Evolutionary conservation across 1,140 invertebrate genomes (phyloP).

Genomic region (Anoplophora glabripennis): DNA sequence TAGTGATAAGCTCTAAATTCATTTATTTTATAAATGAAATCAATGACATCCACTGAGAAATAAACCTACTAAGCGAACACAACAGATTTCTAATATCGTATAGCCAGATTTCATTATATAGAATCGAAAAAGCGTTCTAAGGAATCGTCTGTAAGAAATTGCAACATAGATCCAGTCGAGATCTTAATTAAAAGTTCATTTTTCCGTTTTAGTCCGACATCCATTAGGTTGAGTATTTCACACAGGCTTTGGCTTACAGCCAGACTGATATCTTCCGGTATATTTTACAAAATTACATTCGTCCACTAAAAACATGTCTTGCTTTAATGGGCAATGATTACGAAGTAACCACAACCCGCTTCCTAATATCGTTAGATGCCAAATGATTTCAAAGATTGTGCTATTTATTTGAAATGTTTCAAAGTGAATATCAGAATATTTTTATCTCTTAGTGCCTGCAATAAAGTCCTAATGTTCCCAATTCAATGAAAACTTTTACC

Average conservation of each 20-base stretch:
- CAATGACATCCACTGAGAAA: background rate
- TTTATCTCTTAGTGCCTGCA: too few relatives aligned
- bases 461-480: too few relatives aligned
- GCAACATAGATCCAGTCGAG: background rate
- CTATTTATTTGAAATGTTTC: too few relatives aligned
- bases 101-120: background rate
- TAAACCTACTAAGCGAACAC: conserved; percentile 7
- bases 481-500: too few relatives aligned
- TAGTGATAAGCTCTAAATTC: too few relatives aligned
- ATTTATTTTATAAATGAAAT: too few relatives aligned
- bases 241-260: background rate
- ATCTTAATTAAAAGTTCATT: conserved; percentile 25
- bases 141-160: conserved; percentile 8
- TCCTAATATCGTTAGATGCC: too few relatives aligned
- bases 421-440: too few relatives aligned
- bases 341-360: too few relatives aligned
- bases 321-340: too few relatives aligned
- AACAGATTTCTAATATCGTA: background rate
- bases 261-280: background rate
- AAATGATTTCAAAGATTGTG: too few relatives aligned
- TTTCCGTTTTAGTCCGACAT: conserved; percentile 3
- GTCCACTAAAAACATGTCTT: too few relatives aligned
- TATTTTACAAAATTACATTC: background rate
- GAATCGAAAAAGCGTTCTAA: conserved; percentile 7
- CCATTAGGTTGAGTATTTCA: conserved; percentile 7